A percentile compares a stretch with the other conserved stretches of the same genome.
Evolutionary conservation across 1,140 invertebrate genomes (phyloP).

Genomic region (Diorhabda carinulata): DNA sequence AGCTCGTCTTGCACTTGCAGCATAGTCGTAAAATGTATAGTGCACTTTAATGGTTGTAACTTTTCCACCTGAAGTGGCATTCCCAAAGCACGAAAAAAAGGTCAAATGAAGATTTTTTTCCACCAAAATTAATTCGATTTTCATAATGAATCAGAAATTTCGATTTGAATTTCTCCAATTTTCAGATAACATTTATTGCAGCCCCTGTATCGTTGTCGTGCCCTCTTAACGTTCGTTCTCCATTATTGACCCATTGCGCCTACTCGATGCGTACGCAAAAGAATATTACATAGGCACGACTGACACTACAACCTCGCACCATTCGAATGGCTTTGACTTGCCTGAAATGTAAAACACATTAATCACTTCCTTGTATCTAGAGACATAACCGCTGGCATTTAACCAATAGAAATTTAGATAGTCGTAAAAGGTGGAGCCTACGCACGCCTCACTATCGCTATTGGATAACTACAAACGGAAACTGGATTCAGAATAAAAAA

Average conservation of each 20-base stretch:
- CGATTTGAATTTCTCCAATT: not conserved
- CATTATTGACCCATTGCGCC: not conserved
- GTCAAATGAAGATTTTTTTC: no score
- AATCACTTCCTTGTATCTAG: slow-evolving; percentile 18
- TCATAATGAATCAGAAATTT: not conserved
- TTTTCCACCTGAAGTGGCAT: slow-evolving; percentile 35
- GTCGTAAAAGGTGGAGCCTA: slow-evolving; percentile 17
- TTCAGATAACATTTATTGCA: not conserved
- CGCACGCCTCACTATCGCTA: slow-evolving; percentile 11
- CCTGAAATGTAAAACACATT: slow-evolving; percentile 2
- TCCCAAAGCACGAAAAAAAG: not conserved
- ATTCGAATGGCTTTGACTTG: not conserved
- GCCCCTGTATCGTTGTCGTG: not conserved
- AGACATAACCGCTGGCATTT: not conserved
- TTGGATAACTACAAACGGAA: slow-evolving; percentile 11
- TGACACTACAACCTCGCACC: no score
- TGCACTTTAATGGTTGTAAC: slow-evolving; percentile 34
- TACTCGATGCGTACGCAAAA: no score
- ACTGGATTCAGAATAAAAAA: slow-evolving; percentile 1
- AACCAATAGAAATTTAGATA: slow-evolving; percentile 12
- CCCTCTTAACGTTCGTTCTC: not conserved
- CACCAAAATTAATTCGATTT: not conserved
- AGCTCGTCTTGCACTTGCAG: slow-evolving; percentile 2
- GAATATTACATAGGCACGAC: no score
- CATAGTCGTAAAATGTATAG: slow-evolving; percentile 35